Evolutionary conservation across 1,140 invertebrate species (phyloP).

Genomic region (Dufourea novaeangliae): DNA sequence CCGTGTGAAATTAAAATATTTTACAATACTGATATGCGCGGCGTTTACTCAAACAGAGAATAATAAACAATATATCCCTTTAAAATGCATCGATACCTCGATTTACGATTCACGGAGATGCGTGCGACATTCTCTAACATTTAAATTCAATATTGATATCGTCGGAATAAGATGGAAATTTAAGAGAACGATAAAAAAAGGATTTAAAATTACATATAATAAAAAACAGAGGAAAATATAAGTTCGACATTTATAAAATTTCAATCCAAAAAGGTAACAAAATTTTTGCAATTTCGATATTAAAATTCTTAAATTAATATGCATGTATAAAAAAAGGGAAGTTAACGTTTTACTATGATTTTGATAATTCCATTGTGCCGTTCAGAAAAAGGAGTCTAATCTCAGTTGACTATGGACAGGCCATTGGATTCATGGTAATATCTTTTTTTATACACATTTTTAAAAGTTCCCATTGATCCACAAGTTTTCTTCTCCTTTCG

Average conservation of each 20-base stretch:
- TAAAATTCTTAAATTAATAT: neutral
- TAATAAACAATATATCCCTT: constrained; percentile 4
- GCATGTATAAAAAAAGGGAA: neutral
- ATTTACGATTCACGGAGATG: constrained; percentile 31
- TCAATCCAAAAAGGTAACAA: neutral
- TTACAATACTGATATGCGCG: constrained; percentile 47
- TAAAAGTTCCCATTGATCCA: constrained; percentile 54
- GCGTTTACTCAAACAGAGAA: constrained; percentile 13
- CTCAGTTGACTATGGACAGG: constrained; percentile 53
- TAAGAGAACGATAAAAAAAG: neutral
- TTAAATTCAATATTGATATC: constrained; percentile 12
- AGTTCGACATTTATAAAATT: neutral
- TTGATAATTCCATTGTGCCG: constrained; percentile 53
- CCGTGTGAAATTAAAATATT: constrained; percentile 26
- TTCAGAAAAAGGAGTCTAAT: constrained; percentile 48
- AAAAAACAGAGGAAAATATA: neutral
- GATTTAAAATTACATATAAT: neutral
- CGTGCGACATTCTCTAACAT: constrained; percentile 12
- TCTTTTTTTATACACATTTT: constrained; percentile 50
- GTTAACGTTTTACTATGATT: constrained; percentile 45
- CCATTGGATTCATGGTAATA: constrained; percentile 40
- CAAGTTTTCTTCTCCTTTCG: constrained; percentile 40
- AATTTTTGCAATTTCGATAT: neutral
- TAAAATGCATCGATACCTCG: constrained; percentile 22
- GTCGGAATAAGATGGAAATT: neutral